Base-by-base conservation (phyloP, 2,113 vertebrate genomes). In the Elachura formosa region DNA sequence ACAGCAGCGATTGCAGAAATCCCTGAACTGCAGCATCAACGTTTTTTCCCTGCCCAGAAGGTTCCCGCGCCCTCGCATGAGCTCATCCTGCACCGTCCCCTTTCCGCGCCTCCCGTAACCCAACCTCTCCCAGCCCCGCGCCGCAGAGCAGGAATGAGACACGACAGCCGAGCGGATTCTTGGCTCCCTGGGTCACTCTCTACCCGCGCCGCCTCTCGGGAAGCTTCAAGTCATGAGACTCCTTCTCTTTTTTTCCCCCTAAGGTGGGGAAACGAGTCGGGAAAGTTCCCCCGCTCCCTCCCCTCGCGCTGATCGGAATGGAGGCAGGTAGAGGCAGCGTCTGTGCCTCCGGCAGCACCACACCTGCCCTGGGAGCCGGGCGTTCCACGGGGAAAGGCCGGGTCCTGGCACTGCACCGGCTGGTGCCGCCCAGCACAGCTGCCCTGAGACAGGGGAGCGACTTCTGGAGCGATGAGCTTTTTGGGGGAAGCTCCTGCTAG, bases 61-160 rank as follows among this genome's bases (percentile, higher is more conserved):
- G n/a, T 69, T 91, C 89, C 86, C 25, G 75, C 71, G 28, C 69
- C 92, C 67, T 88, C 43, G 29, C 80, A 68, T 86, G 90, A 94
- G 84, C 90, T 90, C 88, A 78, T 84, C 82, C 88, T 75, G 81
- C 87, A 25, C 61, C 78, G 46, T 52, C 82, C 93, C 95, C 84
- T 28, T 66, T 29, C 48, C 9, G 82, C 21, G 71, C 93, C 96
- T 86, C 92, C 85, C 38, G 85, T 55, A 90, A 90, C 94, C 75
- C 86, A 90, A 75, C 15, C 88, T 61, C 90, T 75, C 43, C 74
- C 81, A 45, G 86, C 83, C 69, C 64, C 7, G 78, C 28, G 64
- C 89, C 20, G 62, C 83, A 40, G 69, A 46, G 75, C 48, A 72
- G 88, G 74, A 74, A 89, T 31, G 56, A 69, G 77, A 58, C 74